Base-by-base conservation (phyloP, 37 sponge, comb jelly and placozoan genomes). In the Aplysina aerophoba region DNA sequence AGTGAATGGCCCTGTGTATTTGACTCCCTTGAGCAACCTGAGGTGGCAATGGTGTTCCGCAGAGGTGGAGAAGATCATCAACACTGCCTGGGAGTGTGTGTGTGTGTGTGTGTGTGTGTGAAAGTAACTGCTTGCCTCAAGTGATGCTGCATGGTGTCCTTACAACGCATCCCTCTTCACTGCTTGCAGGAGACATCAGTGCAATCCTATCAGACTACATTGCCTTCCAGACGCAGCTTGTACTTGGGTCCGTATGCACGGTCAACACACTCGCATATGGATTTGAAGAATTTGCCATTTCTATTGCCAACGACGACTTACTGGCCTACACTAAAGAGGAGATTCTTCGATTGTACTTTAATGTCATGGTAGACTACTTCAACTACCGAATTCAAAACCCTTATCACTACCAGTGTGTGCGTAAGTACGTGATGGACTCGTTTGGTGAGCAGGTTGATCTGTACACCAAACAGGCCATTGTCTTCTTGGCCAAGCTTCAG, bases 271-370 rank as follows among this genome's bases (percentile, higher is more conserved):
- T 53, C 4, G 40, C n/a, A 4, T 75, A 36, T 40, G 54, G 25
- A 2, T 50, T 75, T 50, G 54, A 75, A 11, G 44, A 75, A 5
- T 75, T 75, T 41, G 21, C 78, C 15, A 40, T 11, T 19, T 19
- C 21, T 3, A 36, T 75, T 40, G 78, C 37, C 22, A 31, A 40
- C 20, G 53, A 75, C 11, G 24, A 0, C 1, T 75, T 75, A 0
- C 53, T 75, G 50, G 14, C 39, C 20, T 20, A 41, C 25, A 22
- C 53, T 8, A 75, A 75, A 41, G 78, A 75, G 15, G 38, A 75
- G 24, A 41, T 75, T 50, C 25, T 75, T 4, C 44, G 78, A 41
- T 36, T 75, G 15, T 75, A 40, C 78, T 75, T 75, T 11, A 50
- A 75, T 36, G 44, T 41, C 24, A 40, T 75, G 44, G 53, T 75